Evolutionary conservation across 2,797 vertebrate species (phyloP).

Genomic region (Lagorchestes hirsutus): DNA sequence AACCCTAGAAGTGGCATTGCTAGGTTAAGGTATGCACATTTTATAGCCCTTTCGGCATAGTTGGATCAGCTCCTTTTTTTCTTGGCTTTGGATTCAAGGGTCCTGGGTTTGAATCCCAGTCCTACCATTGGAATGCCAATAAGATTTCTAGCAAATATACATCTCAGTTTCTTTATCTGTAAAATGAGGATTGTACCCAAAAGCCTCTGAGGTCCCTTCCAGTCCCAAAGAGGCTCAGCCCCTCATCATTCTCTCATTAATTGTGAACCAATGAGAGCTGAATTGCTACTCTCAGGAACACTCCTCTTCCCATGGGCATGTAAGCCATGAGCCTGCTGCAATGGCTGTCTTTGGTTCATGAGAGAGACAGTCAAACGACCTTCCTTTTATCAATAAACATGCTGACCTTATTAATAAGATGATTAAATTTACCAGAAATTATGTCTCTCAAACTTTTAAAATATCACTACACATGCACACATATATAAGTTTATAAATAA

Average conservation of each 20-base stretch:
- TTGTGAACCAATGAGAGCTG: background rate
- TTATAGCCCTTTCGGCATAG: no score
- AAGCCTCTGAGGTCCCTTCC: no score
- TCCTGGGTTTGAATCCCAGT: background rate
- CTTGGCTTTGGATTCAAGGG: background rate
- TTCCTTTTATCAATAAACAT: background rate
- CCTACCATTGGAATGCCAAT: background rate
- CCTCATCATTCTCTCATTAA: background rate
- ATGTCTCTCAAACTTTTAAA: background rate
- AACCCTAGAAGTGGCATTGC: no score
- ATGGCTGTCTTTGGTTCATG: background rate
- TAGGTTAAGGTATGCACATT: no score
- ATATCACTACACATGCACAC: background rate
- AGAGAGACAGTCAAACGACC: background rate
- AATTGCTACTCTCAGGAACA: background rate
- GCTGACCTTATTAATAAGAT: background rate
- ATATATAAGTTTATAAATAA: background rate
- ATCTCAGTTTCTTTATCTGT: background rate
- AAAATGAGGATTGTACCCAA: no score
- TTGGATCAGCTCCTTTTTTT: background rate
- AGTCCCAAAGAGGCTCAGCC: background rate
- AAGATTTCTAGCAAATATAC: background rate
- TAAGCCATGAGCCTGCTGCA: background rate
- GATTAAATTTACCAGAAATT: background rate
- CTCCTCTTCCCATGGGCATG: background rate